Evolutionary conservation across 2,797 vertebrate genomes (phyloP), one percentile per base, ranked within the genome.

Genomic region (Tarsius wallacei): DNA sequence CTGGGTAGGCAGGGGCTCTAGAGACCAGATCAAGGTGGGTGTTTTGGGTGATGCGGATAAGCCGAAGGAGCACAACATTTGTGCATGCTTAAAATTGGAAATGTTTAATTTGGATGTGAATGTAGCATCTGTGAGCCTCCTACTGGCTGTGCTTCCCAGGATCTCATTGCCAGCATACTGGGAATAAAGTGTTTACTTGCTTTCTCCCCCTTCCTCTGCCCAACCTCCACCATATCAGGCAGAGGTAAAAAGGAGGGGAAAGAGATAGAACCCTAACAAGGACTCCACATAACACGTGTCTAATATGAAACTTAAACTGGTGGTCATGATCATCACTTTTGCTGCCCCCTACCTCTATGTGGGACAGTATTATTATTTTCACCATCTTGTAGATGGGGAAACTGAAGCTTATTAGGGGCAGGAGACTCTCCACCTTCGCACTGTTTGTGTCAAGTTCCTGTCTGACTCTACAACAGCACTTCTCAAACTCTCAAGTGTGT

Each of bases 31-130:
- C 14, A 0, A 0, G 26, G 63, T 5, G 42, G 68, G 22, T 33
- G 7, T 33, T 51, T 26, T 11, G 31, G 42, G 31, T 12, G 84
- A 73, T 2, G 26, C 21, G 1, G 31, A 12, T 31, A 31, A 71
- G 53, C 86, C 94, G 70, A 71, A n/a, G 22, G 36, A 70, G 19
- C 73, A 2, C 49, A 19, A 31, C 19, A 73, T 66, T 57, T 85
- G 14, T 55, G 14, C 19, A 2, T 19, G 53, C 51, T 55, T 84
- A n/a, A 73, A 13, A 59, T 12, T 17, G 77, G 71, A 87, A 68
- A 33, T 81, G 61, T 85, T 87, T 89, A 55, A 87, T 73, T 19
- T 94, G 93, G 71, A 64, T 26, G 13, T 47, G 73, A 82, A 6
- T 26, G 0, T 59, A 47, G 64, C 47, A 21, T 49, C 77, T 49